Evolutionary conservation across 1,140 invertebrate species (phyloP), one percentile per base, ranked within the genome.

Genomic region (Psilanteris sp.): DNA sequence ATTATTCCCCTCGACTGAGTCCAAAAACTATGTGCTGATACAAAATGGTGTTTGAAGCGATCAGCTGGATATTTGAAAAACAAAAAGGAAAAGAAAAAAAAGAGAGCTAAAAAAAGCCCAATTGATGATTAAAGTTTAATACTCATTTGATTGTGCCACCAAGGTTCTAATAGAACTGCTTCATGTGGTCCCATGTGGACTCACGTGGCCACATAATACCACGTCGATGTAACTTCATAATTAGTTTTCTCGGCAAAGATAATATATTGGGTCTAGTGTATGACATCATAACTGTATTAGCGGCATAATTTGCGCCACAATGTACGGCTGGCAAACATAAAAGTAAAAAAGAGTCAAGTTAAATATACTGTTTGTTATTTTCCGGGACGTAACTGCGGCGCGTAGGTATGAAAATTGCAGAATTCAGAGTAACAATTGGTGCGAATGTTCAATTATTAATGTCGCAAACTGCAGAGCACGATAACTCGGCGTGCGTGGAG

Each of bases 371-470:
- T 29, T 18, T 15, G 36, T 57, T 48, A 48, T 31, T 29, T 29
- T 41, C 8, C 1, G 7, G 34, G 36, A 2, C 4, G 11, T 10
- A 20, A 16, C 43, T 44, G 34, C 14, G 24, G 57, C 27, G 1
- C 34, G 13, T 37, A 29, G 37, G 46, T 52, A 71, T 71, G 54
- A 67, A 68, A 62, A 67, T 62, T 61, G 31, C 32, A 61, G 55
- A 54, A 62, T 66, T 61, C 34, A 27, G 46, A 62, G 62, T 68
- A 75, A 68, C 48, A 44, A 52, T 64, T 66, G 59, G 54, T 34
- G 50, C 50, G 61, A 61, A 48, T 44, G 66, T 66, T 70, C 48
- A 61, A 76, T 64, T 70, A 81, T 77, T 79, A 77, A 81, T 77
- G 74, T 78, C 68, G 59, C 55, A 66, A 77, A 71, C 77, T 77